Base-by-base conservation (phyloP, 2,797 vertebrate species). In the Cynopterus sphinx region DNA sequence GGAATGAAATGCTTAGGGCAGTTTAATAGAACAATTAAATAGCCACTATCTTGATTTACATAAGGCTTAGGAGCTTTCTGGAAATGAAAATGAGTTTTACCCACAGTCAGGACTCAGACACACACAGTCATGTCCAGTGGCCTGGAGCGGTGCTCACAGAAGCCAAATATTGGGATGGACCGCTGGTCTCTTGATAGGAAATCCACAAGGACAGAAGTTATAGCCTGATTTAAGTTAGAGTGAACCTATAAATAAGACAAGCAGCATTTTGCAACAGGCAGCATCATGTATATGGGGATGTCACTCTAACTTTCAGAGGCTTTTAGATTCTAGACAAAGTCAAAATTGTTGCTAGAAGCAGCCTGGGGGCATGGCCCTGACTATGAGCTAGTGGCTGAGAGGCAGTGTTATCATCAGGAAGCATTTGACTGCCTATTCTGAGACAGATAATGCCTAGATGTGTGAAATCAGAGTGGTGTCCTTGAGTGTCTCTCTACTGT, bases 181-280 rank as follows among this genome's bases (percentile, higher is more conserved):
- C 82, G 24, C 74, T 71, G 74, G 46, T 89, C 17, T 94, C 51
- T 88, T 88, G 75, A 49, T 33, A 74, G 84, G 51, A 95, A 63
- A 65, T 74, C 63, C 22, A n/a, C 15, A 86, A 84, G 68, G 63
- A 49, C 67, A 22, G 57, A 77, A 63, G 5, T 68, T 86, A 87
- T 51, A 74, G 16, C 26, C 67, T 75, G 36, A 93, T 91, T 90
- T 97, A 93, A 89, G 33, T 77, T 55, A 83, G 74, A 91, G 26
- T 36, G 36, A 95, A 17, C 24, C 78, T 83, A 22, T 86, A 91
- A 71, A 65, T 94, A 70, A 89, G 57, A 87, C 22, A 75, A 83
- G 43, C 24, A 74, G 6, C 26, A 26, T 86, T 83, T 91, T 87
- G 51, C 94, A 74, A 10, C 10, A 94, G 70, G n/a, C 43, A 70